phyloP scores from a whole-genome alignment of 2,888 invertebrate genomes.

The Apodemia zela region DNA sequence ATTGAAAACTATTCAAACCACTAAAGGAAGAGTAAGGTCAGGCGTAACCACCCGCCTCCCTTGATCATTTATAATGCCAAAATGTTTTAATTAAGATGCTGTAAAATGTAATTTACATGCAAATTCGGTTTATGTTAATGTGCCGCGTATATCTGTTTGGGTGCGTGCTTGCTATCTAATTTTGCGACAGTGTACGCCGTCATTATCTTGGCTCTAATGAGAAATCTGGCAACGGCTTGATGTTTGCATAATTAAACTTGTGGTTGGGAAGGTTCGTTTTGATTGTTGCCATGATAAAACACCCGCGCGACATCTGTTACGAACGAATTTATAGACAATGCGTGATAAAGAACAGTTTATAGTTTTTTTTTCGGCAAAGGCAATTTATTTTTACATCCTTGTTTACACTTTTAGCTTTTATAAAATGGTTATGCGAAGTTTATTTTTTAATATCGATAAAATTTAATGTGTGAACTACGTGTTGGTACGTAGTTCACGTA shows the following conservation, averaged over 20 bases:
- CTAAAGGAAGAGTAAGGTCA: conserved; percentile 58
- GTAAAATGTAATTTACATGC: conserved; percentile 82
- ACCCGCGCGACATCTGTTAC: conserved; percentile 51
- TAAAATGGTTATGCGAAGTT: conserved; percentile 2
- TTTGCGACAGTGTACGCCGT: conserved; percentile 80
- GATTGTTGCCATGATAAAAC: conserved; percentile 75
- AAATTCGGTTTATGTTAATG: conserved; percentile 82
- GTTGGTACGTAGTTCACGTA: not conserved
- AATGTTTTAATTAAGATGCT: conserved; percentile 82
- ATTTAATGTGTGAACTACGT: not conserved
- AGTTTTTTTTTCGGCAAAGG: conserved; percentile 15
- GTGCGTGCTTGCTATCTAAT: conserved; percentile 80
- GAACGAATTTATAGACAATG: conserved; percentile 25
- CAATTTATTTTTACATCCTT: conserved; percentile 22
- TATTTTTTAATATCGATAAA: conserved; percentile 3
- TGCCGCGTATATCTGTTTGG: conserved; percentile 79
- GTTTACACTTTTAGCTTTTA: conserved; percentile 12
- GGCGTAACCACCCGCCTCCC: conserved; percentile 58
- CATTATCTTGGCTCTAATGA: conserved; percentile 80
- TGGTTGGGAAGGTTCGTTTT: conserved; percentile 68
- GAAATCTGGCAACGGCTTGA: conserved; percentile 80
- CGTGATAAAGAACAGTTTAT: conserved; percentile 17
- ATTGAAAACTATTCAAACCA: conserved; percentile 64
- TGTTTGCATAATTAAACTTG: conserved; percentile 80
- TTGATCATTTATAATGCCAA: conserved; percentile 82